Conservation (phyloP, 1,140 invertebrate species). For the Bradysia coprophila region DNA sequence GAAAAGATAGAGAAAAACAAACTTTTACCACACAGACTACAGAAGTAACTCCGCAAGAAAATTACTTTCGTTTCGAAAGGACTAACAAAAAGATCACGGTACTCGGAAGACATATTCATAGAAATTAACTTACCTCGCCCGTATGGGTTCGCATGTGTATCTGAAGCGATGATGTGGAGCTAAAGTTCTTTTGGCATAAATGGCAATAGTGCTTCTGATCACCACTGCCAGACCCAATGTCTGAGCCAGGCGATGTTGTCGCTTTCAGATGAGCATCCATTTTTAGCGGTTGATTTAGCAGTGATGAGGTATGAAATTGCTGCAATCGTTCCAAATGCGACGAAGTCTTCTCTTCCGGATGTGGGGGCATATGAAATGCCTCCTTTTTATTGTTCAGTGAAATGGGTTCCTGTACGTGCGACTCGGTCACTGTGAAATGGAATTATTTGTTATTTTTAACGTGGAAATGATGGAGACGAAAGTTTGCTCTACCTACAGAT, state of each 20-base stretch:
- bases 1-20: no score
- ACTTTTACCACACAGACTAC: no score
- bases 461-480: no score
- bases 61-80: no score
- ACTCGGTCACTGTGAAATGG: neutral
- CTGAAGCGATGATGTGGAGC: conserved; percentile 85
- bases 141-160: conserved; percentile 98
- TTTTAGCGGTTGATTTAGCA: conserved; percentile 1
- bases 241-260: neutral
- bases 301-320: conserved; percentile 1
- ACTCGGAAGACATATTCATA: no score
- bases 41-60: no score
- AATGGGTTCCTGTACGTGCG: neutral
- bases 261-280: neutral
- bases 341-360: neutral
- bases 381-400: neutral
- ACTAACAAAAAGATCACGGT: no score
- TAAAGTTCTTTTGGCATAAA: conserved; percentile 96
- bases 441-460: no score
- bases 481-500: no score
- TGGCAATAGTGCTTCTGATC: conserved; percentile 76
- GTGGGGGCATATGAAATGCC: neutral
- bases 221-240: neutral
- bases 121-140: no score
- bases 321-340: conserved; percentile 2